Base-by-base conservation (phyloP, 1,140 invertebrate species). In the Tribolium madens region DNA sequence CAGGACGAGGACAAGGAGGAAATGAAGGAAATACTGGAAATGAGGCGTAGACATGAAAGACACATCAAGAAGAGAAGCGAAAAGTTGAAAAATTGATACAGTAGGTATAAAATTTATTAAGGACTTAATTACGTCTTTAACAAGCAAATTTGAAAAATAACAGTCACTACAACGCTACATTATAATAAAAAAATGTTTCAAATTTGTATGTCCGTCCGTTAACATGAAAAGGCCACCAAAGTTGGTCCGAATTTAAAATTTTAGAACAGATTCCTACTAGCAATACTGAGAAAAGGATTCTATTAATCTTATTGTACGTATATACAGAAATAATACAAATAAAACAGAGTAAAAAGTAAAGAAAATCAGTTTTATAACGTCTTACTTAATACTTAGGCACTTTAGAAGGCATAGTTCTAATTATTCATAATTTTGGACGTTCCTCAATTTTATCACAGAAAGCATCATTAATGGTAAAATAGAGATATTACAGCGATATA, bases 1-100 rank as follows among this genome's bases (percentile, higher is more conserved):
- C 82, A 97, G 95, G 94, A 96, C 78, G 93, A 95, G 84, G 95
- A 96, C 79, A 95, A 95, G 82, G 94, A 96, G 87, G 95, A 97
- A 87, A 96, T 97, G 94, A 96, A 96, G 83, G 95, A 96, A 87
- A 95, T 97, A 71, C 86, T 96, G 70, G 95, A 97, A 86, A 95
- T 96, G 92, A 96, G 96, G 85, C 89, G 94, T 79, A 91, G 93
- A 7, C 95, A 97, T 82, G 91, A 95, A 13, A 89, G 90, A 69
- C 88, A 93, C 72, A 89, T 93, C 0, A 91, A 92, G 15, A 94
- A 93, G 85, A 88, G 93, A 36, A 87, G 88, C 46, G 80, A 84
- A 33, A 73, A 79, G 64, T 12, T 74, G 6, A 72, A 72, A 64
- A 64, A n/a, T 52, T 7, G 18, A 26, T 36, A 42, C 36, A 2